Conservation (phyloP, 2,888 invertebrate genomes). For the Drosophila diplacantha region DNA sequence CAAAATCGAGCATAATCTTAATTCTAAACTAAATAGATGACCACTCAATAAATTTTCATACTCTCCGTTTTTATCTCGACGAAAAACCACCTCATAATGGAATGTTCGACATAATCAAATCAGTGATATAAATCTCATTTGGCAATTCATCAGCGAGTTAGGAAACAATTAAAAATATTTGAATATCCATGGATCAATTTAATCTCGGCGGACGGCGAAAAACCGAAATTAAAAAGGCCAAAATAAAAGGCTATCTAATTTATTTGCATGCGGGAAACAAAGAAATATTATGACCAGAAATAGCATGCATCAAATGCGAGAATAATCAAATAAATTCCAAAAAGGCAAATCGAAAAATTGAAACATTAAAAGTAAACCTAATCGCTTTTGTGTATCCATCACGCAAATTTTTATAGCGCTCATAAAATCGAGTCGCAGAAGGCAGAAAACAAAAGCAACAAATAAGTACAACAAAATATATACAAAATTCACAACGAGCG, state of each 20-base stretch:
- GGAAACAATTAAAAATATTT: constrained; percentile 19
- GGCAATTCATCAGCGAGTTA: constrained; percentile 22
- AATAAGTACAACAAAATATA: constrained; percentile 17
- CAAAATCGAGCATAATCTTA: neutral
- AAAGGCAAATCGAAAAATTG: constrained; percentile 46
- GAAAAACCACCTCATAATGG: neutral
- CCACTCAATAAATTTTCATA: neutral
- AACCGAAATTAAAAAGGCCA: constrained; percentile 20
- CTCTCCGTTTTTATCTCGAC: neutral
- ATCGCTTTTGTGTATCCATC: constrained; percentile 56
- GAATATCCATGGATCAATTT: constrained; percentile 6
- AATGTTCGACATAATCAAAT: constrained; percentile 9
- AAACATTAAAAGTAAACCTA: constrained; percentile 54
- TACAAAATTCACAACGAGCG: constrained; percentile 4
- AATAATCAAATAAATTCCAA: constrained; percentile 43
- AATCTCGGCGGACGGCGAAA: neutral
- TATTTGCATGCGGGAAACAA: constrained; percentile 21
- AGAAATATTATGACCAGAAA: constrained; percentile 38
- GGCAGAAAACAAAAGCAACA: constrained; percentile 17
- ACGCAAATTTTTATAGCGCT: constrained; percentile 48
- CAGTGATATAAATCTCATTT: neutral
- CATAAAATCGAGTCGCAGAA: constrained; percentile 43
- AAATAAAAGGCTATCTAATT: constrained; percentile 20
- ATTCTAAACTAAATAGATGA: neutral
- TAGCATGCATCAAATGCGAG: constrained; percentile 33